Evolutionary conservation across 1,140 invertebrate species (phyloP), one percentile per base, ranked within the genome.

Genomic region (Caenorhabditis briggsae): DNA sequence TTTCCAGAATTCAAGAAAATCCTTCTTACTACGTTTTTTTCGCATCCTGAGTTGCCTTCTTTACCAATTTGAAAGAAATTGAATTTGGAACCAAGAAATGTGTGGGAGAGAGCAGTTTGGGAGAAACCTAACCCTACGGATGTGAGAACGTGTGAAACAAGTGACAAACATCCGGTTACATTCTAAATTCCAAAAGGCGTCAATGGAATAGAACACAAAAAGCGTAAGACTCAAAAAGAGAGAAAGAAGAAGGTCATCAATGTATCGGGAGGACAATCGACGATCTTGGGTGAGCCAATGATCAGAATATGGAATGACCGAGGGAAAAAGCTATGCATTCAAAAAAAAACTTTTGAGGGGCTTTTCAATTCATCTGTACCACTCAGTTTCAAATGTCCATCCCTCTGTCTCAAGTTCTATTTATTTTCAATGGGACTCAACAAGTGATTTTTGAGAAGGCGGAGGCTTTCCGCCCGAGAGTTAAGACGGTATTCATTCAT

Each of bases 241-340:
- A 78, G 18, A 23, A 53, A 5, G 64, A 5, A 70, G 43, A 46
- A 70, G 43, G 64, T 70, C 64, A 70, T 48, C 43, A 70, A 43
- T 70, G 64, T 70, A 46, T 70, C 64, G 59, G 25, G 25, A 23
- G n/a, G 8, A 70, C 64, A 43, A 48, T 70, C 64, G 64, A 48
- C 70, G 33, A 78, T 50, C 46, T 61, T 78, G 70, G 70, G 43
- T 48, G 70, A 46, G 70, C 46, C 11, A 78, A 78, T 46, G 43
- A 78, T 78, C 70, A 78, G 70, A 78, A 78, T 78, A 78, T 20
- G n/a, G 46, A 78, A 78, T 78, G 23, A 78, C 70, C 46, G 70
- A 78, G 70, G 70, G 70, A 78, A 33, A 33, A 23, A 50, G 46
- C 70, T 50, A 23, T 78, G 70, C 46, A 78, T 78, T 78, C 70